Evolutionary conservation across 2,888 invertebrate species (phyloP), one percentile per base, ranked within the genome.

Genomic region (Antitype chi): DNA sequence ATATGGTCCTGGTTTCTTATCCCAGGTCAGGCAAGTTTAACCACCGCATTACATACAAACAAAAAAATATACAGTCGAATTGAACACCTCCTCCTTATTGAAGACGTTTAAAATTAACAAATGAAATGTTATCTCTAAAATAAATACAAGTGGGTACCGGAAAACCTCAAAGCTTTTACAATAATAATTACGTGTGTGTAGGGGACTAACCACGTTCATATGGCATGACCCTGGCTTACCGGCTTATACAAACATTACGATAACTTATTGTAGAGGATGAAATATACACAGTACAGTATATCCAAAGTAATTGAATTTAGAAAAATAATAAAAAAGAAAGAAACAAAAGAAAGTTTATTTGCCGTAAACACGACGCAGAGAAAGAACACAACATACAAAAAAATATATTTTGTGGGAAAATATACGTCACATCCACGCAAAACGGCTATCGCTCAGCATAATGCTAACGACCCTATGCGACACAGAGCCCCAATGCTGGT

Each of bases 131-230:
- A 47, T 49, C 28, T 55, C 55, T 15, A 73, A 57, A 20, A 23
- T 49, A 57, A 74, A 32, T 57, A 32, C 32, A 47, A 74, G 23
- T 49, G 23, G 17, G n/a, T 49, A 74, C 23, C 74, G 57, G 47
- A n/a, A 32, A 59, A 74, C 57, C 74, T 4, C 25, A 74, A 57
- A 23, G 74, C 49, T 74, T 49, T 38, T 59, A 74, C 11, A 59
- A 49, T 74, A 59, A 74, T 70, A 43, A n/a, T n/a, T n/a, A 53
- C 23, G 47, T 32, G 23, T 59, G 32, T 52, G 23, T 23, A 25
- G 38, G 5, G 47, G 47, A 23, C 57, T 23, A 49, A 74, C 57
- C 74, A 57, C 74, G 17, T n/a, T 25, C 2, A 32, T 49, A 49
- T 1, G 9, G 23, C 1, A 52, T 49, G 15, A 20, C 9, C 49